Conservation (phyloP, 2,888 invertebrate genomes). For the Buathra laborator region DNA sequence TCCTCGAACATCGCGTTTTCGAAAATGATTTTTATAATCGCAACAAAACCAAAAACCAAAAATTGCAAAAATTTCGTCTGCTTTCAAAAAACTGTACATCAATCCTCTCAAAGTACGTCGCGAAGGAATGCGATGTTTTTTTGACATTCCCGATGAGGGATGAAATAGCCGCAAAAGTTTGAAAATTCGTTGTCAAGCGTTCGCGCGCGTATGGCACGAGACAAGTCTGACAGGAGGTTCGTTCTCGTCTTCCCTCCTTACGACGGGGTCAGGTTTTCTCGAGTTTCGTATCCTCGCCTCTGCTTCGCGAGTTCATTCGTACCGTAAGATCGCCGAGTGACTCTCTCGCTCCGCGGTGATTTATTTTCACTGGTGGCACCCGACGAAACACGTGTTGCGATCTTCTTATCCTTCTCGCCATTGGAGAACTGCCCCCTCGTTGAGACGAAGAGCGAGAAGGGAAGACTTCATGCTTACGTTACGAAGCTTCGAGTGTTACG, state of each 20-base stretch:
- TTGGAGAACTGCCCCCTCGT: conserved; percentile 8
- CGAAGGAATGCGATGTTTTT: too few species aligned
- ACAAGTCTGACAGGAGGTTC: conserved; percentile 72
- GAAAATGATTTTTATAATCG: too few species aligned
- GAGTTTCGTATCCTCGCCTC: conserved; percentile 74
- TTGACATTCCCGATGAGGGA: not conserved
- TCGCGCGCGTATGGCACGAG: conserved; percentile 72
- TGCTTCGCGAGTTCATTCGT: conserved; percentile 56
- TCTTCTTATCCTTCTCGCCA: conserved; percentile 64
- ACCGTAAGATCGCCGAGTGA: conserved; percentile 29
- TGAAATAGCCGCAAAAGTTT: not conserved
- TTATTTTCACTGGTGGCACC: conserved; percentile 79
- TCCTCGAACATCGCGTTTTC: too few species aligned
- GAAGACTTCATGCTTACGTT: conserved; percentile 75
- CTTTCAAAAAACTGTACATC: too few species aligned
- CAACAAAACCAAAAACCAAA: too few species aligned
- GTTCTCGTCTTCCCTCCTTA: conserved; percentile 50
- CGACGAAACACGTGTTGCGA: conserved; percentile 80
- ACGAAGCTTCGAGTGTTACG: conserved; percentile 57
- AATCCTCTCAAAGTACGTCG: too few species aligned
- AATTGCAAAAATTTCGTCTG: too few species aligned
- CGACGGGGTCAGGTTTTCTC: conserved; percentile 72
- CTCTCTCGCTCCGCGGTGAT: conserved; percentile 70
- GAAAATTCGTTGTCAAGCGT: conserved; percentile 32
- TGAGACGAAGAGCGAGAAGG: conserved; percentile 19